Conservation (phyloP, 2,113 vertebrate species). For the Struthidea cinerea region DNA sequence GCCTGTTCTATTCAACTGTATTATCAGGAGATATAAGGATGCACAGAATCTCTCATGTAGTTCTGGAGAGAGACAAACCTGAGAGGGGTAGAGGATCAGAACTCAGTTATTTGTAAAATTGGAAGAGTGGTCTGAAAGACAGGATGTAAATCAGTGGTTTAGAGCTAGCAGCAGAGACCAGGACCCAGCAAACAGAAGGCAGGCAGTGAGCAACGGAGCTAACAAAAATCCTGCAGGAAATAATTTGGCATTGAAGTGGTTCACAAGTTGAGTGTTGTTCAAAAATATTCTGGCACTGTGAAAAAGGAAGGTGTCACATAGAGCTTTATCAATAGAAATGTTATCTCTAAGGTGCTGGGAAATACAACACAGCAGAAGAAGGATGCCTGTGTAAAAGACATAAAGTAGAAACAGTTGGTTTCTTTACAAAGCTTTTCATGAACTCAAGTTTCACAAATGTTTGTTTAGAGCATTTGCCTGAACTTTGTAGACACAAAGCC, state of each 20-base stretch:
- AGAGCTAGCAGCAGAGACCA: neutral
- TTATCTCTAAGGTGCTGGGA: neutral
- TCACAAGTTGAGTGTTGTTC: neutral
- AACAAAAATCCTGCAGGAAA: neutral
- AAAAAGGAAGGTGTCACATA: neutral
- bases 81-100: neutral
- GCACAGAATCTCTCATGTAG: neutral
- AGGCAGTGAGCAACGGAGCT: neutral
- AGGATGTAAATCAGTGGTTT: neutral
- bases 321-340: neutral
- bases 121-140: neutral
- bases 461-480: neutral
- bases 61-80: neutral
- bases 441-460: neutral
- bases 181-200: neutral
- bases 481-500: neutral
- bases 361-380: neutral
- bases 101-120: neutral
- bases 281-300: neutral
- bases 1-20: neutral
- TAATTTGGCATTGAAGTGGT: neutral
- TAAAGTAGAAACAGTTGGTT: neutral
- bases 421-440: neutral
- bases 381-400: neutral
- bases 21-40: neutral